Base-by-base conservation (phyloP, 2,888 invertebrate genomes). In the Brachypterus glaber region DNA sequence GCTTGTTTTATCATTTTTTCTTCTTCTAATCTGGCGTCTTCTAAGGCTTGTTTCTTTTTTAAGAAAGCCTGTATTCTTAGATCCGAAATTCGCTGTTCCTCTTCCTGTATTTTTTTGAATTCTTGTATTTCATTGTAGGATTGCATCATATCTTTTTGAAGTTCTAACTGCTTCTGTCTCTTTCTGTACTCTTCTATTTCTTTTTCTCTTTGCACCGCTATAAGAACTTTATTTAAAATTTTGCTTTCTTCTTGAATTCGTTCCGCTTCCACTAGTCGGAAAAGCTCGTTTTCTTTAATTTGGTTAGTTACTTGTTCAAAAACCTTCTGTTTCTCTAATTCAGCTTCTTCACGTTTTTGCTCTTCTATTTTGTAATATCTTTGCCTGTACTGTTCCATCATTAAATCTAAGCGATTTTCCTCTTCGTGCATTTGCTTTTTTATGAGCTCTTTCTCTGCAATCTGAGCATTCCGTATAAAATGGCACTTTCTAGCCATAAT, bases 401-500 rank as follows among this genome's bases (percentile, higher is more conserved):
- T 76, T 9, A 70, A 68, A 46, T 82, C 79, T 33, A 82, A 68
- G 63, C 76, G 63, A 41, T 60, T 59, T 40, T 75, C 66, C 49
- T 77, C 76, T 18, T 73, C 73, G 17, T 68, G 67, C 1, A 75
- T 45, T 44, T 76, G 74, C 51, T 70, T 72, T 55, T 71, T 67
- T 30, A 77, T 72, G 17, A 76, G 59, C 35, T 62, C 59, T 49
- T 66, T 68, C 61, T 85, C 85, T 1, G 72, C 73, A 41, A 88
- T 74, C 67, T 90, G 89, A 0, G 86, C 87, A 59, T 88, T 85
- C 12, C 89, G 68, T 31, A 90, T 84, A 0, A 87, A 84, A 54
- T 85, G 78, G 49, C 88, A 89, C 61, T 90, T 89, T 13, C 85
- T 83, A 11, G 83, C 83, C 8, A 89, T 64, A 51, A 90, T 85